Evolutionary conservation across 2,888 invertebrate species (phyloP).

Genomic region (Dynastes grantii): DNA sequence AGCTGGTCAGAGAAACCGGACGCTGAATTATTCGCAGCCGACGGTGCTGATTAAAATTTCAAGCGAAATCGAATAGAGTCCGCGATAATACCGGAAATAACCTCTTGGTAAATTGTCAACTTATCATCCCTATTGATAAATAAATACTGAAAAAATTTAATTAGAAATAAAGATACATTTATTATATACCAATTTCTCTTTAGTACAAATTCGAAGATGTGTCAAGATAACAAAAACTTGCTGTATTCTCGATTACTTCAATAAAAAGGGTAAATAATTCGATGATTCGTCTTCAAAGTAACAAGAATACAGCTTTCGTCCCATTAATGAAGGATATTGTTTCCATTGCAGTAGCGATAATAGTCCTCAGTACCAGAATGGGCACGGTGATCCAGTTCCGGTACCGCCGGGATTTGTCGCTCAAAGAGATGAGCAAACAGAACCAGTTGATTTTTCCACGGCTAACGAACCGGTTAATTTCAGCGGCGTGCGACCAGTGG

Average conservation of each 20-base stretch:
- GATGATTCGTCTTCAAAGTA: conserved; percentile 14
- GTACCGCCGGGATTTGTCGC: conserved; percentile 72
- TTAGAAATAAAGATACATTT: neutral
- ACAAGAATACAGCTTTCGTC: conserved; percentile 33
- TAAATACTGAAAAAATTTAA: neutral
- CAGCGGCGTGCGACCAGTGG: conserved; percentile 74
- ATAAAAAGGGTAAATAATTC: neutral
- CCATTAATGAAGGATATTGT: conserved; percentile 52
- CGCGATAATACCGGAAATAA: conserved; percentile 10
- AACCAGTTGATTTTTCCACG: conserved; percentile 82
- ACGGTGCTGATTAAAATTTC: conserved; percentile 44
- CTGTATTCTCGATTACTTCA: conserved; percentile 27
- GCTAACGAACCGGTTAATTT: conserved; percentile 78
- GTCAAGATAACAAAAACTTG: neutral
- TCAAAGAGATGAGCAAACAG: conserved; percentile 78
- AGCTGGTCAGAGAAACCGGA: conserved; percentile 37
- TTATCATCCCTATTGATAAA: neutral
- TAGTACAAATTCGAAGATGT: neutral
- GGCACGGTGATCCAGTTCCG: conserved; percentile 67
- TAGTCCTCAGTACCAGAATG: conserved; percentile 76
- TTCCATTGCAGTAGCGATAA: conserved; percentile 70
- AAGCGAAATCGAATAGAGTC: conserved; percentile 31
- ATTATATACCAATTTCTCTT: neutral
- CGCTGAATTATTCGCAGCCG: conserved; percentile 39
- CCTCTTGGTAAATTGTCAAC: neutral